A percentile compares a stretch with the other conserved stretches of the same genome.
phyloP scores from a whole-genome alignment of 2,113 vertebrate genomes.

The Syrrhaptes paradoxus region DNA sequence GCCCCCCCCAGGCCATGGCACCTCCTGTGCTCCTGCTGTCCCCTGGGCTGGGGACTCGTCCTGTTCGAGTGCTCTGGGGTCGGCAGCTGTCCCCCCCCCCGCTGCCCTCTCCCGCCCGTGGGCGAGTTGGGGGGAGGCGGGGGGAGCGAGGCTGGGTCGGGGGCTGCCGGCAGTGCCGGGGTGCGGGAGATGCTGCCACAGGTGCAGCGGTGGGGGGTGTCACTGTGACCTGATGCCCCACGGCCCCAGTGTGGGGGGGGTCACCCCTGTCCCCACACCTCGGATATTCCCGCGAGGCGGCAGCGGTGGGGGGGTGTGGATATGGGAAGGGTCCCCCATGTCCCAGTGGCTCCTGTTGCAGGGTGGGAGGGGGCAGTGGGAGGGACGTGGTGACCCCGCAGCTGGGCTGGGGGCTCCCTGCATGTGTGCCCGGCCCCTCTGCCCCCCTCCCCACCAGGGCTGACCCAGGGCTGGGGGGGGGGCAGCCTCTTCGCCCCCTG shows the following conservation, averaged over 20 bases:
- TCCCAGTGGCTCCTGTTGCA: background rate
- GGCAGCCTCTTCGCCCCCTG: background rate
- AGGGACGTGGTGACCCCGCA: fast-evolving
- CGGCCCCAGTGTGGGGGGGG: fast-evolving
- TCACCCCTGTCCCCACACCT: background rate
- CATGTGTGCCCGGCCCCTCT: background rate
- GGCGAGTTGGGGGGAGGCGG: background rate
- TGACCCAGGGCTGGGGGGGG: background rate
- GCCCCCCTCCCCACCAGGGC: background rate
- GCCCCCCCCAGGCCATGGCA: background rate
- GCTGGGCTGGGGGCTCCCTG: background rate
- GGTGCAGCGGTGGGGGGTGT: background rate
- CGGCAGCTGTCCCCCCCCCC: background rate
- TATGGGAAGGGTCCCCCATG: background rate
- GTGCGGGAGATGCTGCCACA: background rate
- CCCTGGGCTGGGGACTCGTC: background rate
- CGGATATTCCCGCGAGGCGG: fast-evolving
- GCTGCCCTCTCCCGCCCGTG: fast-evolving
- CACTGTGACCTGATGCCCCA: background rate
- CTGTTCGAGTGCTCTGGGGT: fast-evolving
- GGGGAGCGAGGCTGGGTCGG: background rate
- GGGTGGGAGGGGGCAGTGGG: fast-evolving
- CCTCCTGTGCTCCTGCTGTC: background rate
- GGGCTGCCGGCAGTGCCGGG: background rate
- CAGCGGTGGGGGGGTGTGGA: background rate